Base-by-base conservation (phyloP, 2,113 vertebrate genomes). In the Chascanopsetta lugubris region DNA sequence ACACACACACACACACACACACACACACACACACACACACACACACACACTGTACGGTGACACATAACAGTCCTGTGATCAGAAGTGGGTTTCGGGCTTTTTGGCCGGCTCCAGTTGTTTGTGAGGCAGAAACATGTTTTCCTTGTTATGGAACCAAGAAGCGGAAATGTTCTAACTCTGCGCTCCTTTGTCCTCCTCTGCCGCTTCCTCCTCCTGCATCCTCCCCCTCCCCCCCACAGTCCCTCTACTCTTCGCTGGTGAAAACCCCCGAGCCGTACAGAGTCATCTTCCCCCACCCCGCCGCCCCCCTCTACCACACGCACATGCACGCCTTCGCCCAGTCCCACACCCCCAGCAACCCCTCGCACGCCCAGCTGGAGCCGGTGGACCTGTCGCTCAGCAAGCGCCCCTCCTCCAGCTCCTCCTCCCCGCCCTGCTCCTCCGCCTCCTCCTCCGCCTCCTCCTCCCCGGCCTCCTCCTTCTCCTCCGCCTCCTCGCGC, bases 321-420 rank as follows among this genome's bases (percentile, higher is more conserved):
- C 84, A 77, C 80, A 75, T 80, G 63, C 77, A 74, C 30, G 12
- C 82, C 69, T 81, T 86, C 57, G 3, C 73, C 69, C 75, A 72
- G 65, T 55, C 81, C 8, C 81, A 65, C 55, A 82, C 0, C 88
- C 93, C 81, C 75, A 89, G 84, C 85, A 91, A 60, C 88, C 92
- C 7, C 84, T 80, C 75, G 0, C 92, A 93, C 54, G 87, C 94
- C 63, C 97, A 98, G 91, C 66, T 95, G 84, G 97, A 98, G 85
- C 97, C 97, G 0, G 97, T 99, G 55, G 97, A 99, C 77, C 94
- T 99, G 56, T 97, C 97, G 0, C 86, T 97, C 81, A 96, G 94
- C 91, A 98, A 96, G 85, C 93, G 94, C 21, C 90, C 92, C 46
- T 96, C 91, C 0, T 93, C 90, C 34, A 15, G 34, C 34, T 38